Evolutionary conservation across 2,797 vertebrate genomes (phyloP), one percentile per base, ranked within the genome.

Genomic region (Salmo trutta): DNA sequence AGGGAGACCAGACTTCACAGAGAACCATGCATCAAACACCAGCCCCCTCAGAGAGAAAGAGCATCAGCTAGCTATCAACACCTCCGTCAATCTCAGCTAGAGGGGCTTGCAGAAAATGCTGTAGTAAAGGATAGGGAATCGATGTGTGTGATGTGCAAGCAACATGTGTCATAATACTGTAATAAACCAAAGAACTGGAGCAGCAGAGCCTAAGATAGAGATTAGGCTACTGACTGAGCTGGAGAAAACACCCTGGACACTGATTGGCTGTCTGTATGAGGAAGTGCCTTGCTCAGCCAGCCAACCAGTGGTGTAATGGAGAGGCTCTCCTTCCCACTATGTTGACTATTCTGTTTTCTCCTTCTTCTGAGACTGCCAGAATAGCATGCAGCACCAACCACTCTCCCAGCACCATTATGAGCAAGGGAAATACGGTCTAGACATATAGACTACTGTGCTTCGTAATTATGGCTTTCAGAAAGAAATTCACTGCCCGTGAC

Each of bases 381-480:
- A 66, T 71, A 16, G 36, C 51, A 73, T 10, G 29, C 6, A 68
- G 29, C 31, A 19, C 21, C 10, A 64, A 68, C 41, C 51, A 19
- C 33, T n/a, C 56, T 62, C 56, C 66, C 53, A 27, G 4, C 71
- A 86, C 79, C 83, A 75, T 59, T 76, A 41, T 47, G 76, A 74
- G 77, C 67, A 83, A 73, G 81, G 21, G 80, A 86, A 84, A 82
- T 67, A 84, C 2, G 51, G 76, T 74, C 85, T 80, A 82, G 36
- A 85, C 73, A 81, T 71, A 78, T 51, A 74, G 76, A 78, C 78
- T 76, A 68, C 75, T 77, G 72, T 10, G 82, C 76, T 75, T 83
- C 84, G 79, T 80, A 87, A 89, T 90, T 88, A 80, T 83, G 85
- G 84, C 76, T 84, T 87, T 83, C 71, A 33, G 47, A 41, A 80